Percentiles rank a stretch among this genome's conserved stretches.
Evolutionary conservation across 1,140 invertebrate species (phyloP).

Genomic region (Drosophila truncata): DNA sequence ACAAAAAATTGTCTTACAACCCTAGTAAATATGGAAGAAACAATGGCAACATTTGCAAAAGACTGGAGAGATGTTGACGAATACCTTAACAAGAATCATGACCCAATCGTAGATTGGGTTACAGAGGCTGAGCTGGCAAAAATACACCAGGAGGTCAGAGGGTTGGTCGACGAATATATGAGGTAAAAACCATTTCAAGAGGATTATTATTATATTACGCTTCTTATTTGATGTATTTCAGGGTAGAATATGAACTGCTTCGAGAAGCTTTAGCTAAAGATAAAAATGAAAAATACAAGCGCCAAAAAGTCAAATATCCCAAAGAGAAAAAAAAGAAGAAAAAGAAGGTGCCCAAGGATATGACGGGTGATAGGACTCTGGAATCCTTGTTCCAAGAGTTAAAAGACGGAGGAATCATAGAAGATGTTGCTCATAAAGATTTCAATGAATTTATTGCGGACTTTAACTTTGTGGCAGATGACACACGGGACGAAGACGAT

Average conservation of each 20-base stretch:
- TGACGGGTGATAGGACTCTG: conserved; percentile 91
- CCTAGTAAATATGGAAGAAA: conserved; percentile 69
- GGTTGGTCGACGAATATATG: conserved; percentile 87
- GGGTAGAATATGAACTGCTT: conserved; percentile 86
- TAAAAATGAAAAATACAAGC: conserved; percentile 74
- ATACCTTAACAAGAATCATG: conserved; percentile 85
- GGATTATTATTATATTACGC: not conserved
- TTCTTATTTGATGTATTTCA: conserved; percentile 17
- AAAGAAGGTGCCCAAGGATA: conserved; percentile 89
- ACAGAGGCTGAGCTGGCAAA: conserved; percentile 86
- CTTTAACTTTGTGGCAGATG: conserved; percentile 88
- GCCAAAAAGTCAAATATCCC: conserved; percentile 71
- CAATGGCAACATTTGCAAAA: conserved; percentile 84
- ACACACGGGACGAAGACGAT: conserved; percentile 83
- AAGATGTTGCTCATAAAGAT: conserved; percentile 87
- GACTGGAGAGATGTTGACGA: conserved; percentile 86
- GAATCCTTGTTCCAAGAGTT: conserved; percentile 93
- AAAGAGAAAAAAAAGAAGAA: conserved; percentile 87
- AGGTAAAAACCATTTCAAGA: conserved; percentile 49
- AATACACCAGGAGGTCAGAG: conserved; percentile 86
- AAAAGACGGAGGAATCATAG: conserved; percentile 90
- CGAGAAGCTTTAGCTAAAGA: conserved; percentile 86
- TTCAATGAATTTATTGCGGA: conserved; percentile 91
- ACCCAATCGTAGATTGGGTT: conserved; percentile 86
- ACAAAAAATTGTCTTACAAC: not conserved